Conservation (phyloP, 2,888 invertebrate genomes). For the Ectemnius continuus region DNA sequence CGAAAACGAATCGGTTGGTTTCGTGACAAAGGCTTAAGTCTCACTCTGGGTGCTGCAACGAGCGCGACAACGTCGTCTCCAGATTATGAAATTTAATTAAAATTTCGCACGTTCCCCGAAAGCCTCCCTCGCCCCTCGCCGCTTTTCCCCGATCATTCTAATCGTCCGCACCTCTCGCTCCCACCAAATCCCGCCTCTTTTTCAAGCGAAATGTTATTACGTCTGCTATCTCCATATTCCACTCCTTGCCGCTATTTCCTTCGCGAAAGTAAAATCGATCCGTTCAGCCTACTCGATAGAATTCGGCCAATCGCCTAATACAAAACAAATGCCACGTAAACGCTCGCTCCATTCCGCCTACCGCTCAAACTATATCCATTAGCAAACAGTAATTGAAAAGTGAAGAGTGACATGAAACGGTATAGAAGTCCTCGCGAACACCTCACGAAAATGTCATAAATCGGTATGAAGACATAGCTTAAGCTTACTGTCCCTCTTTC, state of each 20-base stretch:
- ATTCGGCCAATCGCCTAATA: too few species aligned
- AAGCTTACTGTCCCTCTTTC: background rate
- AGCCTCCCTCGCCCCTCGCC: slow-evolving; percentile 3
- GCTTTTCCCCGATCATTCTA: background rate
- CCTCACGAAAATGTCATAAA: background rate
- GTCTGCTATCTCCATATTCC: background rate
- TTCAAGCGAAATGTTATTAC: background rate
- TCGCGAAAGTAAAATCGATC: slow-evolving; percentile 3
- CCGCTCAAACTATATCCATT: too few species aligned
- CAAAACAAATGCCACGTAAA: too few species aligned
- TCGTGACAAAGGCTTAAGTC: slow-evolving; percentile 57
- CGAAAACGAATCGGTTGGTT: slow-evolving; percentile 34
- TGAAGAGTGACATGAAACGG: background rate
- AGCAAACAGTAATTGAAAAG: background rate
- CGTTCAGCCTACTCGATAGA: too few species aligned
- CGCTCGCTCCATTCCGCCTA: too few species aligned
- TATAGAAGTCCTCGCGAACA: background rate
- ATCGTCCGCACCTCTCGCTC: background rate
- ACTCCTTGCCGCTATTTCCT: background rate
- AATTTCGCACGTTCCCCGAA: slow-evolving; percentile 58
- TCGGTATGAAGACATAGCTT: background rate
- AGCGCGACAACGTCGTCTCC: slow-evolving; percentile 53
- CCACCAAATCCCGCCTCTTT: background rate
- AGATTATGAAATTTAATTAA: slow-evolving; percentile 69
- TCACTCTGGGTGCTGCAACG: slow-evolving; percentile 39